Percentiles rank a stretch among this genome's conserved stretches.
phyloP scores from a whole-genome alignment of 2,888 invertebrate species.

The Nomada hirtipes region DNA sequence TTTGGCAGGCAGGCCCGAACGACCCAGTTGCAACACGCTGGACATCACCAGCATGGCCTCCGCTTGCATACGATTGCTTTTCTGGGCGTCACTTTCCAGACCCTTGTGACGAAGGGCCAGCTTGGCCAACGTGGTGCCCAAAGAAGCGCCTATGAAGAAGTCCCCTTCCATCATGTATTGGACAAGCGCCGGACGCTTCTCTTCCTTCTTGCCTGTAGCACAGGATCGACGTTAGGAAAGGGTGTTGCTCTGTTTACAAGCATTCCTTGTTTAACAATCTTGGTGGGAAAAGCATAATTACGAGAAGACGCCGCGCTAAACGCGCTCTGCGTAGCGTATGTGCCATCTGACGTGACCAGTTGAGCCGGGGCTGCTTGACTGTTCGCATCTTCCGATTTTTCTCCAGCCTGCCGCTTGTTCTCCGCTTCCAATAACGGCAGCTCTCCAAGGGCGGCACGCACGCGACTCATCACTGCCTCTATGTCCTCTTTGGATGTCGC shows the following conservation, averaged over 20 bases:
- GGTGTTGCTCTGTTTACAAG: not conserved
- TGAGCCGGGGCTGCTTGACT: slow-evolving; percentile 85
- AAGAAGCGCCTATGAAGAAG: slow-evolving; percentile 97
- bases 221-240: not conserved
- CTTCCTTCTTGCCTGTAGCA: slow-evolving; percentile 85
- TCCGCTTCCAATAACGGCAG: slow-evolving; percentile 87
- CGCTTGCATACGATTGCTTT: slow-evolving; percentile 88
- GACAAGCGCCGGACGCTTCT: slow-evolving; percentile 91
- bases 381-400: slow-evolving; percentile 85
- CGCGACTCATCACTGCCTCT: slow-evolving; percentile 90
- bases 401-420: slow-evolving; percentile 90
- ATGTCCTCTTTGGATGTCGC: slow-evolving; percentile 92
- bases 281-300: slow-evolving; percentile 48
- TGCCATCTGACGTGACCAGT: slow-evolving; percentile 98
- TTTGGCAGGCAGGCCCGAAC: slow-evolving; percentile 87
- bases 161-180: slow-evolving; percentile 97
- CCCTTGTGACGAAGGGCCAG: slow-evolving; percentile 88
- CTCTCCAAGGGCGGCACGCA: slow-evolving; percentile 90
- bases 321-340: slow-evolving; percentile 99
- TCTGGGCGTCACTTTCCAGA: slow-evolving; percentile 75
- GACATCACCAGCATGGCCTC: slow-evolving; percentile 96
- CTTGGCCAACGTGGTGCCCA: slow-evolving; percentile 96
- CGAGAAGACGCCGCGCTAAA: slow-evolving; percentile 91
- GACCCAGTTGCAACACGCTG: slow-evolving; percentile 93
- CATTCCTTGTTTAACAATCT: not conserved